Base-by-base conservation (phyloP, 2,113 vertebrate genomes). In the Choloepus hoffmanni region DNA sequence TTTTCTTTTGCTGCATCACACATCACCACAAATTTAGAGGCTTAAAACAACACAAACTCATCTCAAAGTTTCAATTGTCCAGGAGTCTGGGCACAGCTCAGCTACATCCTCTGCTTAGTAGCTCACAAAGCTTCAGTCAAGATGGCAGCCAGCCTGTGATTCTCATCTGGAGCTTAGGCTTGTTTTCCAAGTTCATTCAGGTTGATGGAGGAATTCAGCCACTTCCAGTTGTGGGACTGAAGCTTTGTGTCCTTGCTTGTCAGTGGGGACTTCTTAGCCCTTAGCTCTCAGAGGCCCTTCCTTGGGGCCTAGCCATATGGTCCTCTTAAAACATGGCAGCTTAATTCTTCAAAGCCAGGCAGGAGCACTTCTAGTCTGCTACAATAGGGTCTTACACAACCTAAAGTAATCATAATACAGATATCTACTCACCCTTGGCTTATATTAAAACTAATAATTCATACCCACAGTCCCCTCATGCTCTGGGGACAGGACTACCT, bases 401-500 rank as follows among this genome's bases (percentile, higher is more conserved):
- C 26, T 26, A 36, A 67, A 76, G 28, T n/a, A 40, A 33, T 58
- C 45, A 26, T 21, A 50, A 26, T 14, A 60, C 14, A n/a, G 24
- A 68, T 87, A 10, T 7, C 3, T 50, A 2, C 11, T 60, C 63
- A 68, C 11, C 55, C 15, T 50, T 83, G 68, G 15, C 33, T 62
- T 62, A 33, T 16, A 45, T 50, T 11, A 9, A 50, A 50, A 50
- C 36, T 36, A 36, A 36, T 36, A 36, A 36, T 36, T 43, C 28
- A 78, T 28, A 48, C 67, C 28, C 16, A 24, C 18, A 85, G 18
- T 50, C 26, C 30, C 3, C 13, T 5, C 28, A 28, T 18, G n/a
- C 1, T 18, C 5, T 23, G 12, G 7, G 36, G 13, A 0, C 7
- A 53, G 60, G 36, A 40, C 19, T 8, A 2, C 1, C 7, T 7